phyloP scores from a whole-genome alignment of 64 coral and sea anemone genomes.

The Montipora capricornis region DNA sequence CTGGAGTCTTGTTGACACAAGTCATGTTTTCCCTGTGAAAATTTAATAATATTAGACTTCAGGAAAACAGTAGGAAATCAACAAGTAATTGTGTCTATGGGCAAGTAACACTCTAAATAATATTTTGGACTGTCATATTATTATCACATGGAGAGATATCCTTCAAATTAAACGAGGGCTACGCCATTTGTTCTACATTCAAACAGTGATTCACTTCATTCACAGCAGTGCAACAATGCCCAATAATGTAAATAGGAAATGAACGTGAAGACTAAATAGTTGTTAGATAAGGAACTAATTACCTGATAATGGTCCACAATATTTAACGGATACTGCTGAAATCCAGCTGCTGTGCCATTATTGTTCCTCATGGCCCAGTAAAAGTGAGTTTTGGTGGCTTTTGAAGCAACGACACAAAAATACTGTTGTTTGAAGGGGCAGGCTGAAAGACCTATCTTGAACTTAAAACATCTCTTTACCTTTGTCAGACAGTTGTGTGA shows the following conservation, averaged over 20 bases:
- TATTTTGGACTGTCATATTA: neutral
- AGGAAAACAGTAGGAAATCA: neutral
- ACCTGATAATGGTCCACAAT: slow-evolving; percentile 70
- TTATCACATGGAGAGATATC: neutral
- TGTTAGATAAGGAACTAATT: neutral
- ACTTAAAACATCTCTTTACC: neutral
- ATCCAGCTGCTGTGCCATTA: slow-evolving; percentile 26
- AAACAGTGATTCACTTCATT: neutral
- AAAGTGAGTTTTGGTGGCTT: slow-evolving; percentile 63
- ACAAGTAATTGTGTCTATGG: neutral
- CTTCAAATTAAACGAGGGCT: neutral
- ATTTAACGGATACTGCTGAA: slow-evolving; percentile 15
- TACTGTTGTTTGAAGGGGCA: neutral
- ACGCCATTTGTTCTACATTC: neutral
- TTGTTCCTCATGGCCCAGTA: slow-evolving; percentile 63
- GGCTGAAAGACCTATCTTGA: slow-evolving; percentile 6
- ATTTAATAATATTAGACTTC: slow-evolving; percentile 9
- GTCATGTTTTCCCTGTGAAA: slow-evolving; percentile 40
- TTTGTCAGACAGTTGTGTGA: slow-evolving; percentile 42
- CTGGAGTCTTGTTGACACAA: slow-evolving; percentile 30
- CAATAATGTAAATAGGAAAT: slow-evolving; percentile 13
- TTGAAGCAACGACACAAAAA: slow-evolving; percentile 2
- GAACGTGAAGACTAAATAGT: neutral
- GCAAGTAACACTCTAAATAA: neutral
- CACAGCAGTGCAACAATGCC: neutral